Evolutionary conservation across 1,140 invertebrate genomes (phyloP).

Genomic region (Eupeodes corollae): DNA sequence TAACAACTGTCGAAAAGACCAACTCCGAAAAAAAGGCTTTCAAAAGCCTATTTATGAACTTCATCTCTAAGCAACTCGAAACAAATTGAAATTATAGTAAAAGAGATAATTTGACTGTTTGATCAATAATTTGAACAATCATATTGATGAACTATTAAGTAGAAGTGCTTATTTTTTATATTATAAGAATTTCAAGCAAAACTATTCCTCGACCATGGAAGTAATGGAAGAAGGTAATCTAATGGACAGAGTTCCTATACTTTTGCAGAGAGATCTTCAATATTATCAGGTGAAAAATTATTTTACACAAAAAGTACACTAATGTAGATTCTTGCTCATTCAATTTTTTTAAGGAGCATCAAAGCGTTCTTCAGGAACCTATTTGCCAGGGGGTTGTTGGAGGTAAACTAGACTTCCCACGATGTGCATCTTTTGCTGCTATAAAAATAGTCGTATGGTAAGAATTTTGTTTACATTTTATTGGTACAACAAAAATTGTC

Average conservation of each 20-base stretch:
- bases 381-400: constrained; percentile 61
- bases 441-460: constrained; percentile 69
- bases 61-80: too few relatives aligned
- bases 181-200: too few relatives aligned
- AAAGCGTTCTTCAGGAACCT: constrained; percentile 61
- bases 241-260: constrained; percentile 66
- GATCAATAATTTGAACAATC: too few relatives aligned
- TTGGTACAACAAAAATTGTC: too few relatives aligned
- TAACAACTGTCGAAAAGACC: too few relatives aligned
- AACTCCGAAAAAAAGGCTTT: too few relatives aligned
- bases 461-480: constrained; percentile 6
- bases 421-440: constrained; percentile 65
- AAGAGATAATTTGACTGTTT: too few relatives aligned
- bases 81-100: too few relatives aligned
- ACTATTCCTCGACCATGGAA: constrained; percentile 44
- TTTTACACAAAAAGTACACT: too few relatives aligned
- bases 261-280: constrained; percentile 63
- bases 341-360: constrained; percentile 46
- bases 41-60: too few relatives aligned
- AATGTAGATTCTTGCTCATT: neutral
- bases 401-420: constrained; percentile 64
- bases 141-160: too few relatives aligned
- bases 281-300: constrained; percentile 63
- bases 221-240: constrained; percentile 76
- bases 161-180: too few relatives aligned